A percentile compares a stretch with the other conserved stretches of the same genome.
Evolutionary conservation across 2,113 vertebrate species (phyloP).

Genomic region (Vimba vimba): DNA sequence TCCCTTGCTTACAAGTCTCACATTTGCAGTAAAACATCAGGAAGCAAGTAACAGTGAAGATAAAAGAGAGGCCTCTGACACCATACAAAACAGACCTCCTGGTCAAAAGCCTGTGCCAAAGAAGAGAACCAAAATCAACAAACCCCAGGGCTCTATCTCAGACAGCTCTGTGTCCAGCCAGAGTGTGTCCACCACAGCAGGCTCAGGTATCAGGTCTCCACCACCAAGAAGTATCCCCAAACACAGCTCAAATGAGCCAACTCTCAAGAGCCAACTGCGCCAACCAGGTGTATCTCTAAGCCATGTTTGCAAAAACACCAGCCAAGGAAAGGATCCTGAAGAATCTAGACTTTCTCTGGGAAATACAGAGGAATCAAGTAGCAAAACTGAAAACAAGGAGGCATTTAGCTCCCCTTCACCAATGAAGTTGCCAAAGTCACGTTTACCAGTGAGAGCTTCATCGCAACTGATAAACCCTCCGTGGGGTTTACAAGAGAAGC

Average conservation of each 20-base stretch:
- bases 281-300: constrained; percentile 21
- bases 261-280: constrained; percentile 63
- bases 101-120: constrained; percentile 83
- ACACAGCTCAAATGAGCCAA: constrained; percentile 81
- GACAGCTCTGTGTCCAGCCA: constrained; percentile 65
- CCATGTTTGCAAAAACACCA: constrained; percentile 38
- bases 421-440: constrained; percentile 61
- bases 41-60: constrained; percentile 57
- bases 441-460: constrained; percentile 46
- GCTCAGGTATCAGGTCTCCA: constrained; percentile 55
- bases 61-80: constrained; percentile 62
- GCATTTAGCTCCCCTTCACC: constrained; percentile 71
- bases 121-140: constrained; percentile 82
- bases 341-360: constrained; percentile 21
- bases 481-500: constrained; percentile 58
- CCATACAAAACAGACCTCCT: constrained; percentile 59
- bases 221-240: constrained; percentile 79
- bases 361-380: constrained; percentile 51
- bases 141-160: constrained; percentile 54
- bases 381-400: constrained; percentile 67
- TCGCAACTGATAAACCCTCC: constrained; percentile 28
- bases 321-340: constrained; percentile 49
- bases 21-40: constrained; percentile 62
- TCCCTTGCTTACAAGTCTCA: constrained; percentile 9
- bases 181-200: constrained; percentile 72